Evolutionary conservation across 2,797 vertebrate species (phyloP).

Genomic region (Prunella strophiata): DNA sequence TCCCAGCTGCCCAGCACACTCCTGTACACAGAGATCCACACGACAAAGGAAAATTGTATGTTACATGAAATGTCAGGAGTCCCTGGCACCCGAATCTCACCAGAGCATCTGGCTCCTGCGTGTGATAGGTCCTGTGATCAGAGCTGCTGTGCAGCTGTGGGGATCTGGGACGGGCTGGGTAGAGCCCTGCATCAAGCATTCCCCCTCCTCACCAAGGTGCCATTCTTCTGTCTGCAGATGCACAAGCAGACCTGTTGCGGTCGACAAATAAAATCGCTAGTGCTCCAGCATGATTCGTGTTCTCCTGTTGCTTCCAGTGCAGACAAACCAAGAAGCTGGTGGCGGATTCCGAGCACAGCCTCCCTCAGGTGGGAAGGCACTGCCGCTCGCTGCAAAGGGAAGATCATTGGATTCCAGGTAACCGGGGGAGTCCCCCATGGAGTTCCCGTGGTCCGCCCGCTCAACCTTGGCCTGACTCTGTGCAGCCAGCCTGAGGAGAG

Average conservation of each 20-base stretch:
- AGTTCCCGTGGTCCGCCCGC: fast-evolving
- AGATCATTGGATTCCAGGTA: constrained; percentile 39
- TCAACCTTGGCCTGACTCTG: background rate
- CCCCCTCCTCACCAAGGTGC: background rate
- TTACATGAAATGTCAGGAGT: background rate
- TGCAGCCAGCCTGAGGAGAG: background rate
- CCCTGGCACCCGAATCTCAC: background rate
- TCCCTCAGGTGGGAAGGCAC: background rate
- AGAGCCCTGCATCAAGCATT: background rate
- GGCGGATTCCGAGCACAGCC: fast-evolving
- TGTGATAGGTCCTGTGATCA: background rate
- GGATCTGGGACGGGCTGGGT: background rate
- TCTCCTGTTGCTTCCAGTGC: background rate
- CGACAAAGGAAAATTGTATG: background rate
- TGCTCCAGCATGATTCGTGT: background rate
- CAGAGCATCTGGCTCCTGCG: background rate
- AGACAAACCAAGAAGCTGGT: background rate
- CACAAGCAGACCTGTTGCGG: background rate
- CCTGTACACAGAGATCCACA: background rate
- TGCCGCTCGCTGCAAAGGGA: constrained; percentile 22
- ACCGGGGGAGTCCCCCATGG: fast-evolving
- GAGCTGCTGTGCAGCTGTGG: background rate
- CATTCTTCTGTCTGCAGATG: background rate
- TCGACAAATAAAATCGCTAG: background rate
- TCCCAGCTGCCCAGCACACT: background rate